phyloP scores from a whole-genome alignment of 2,888 invertebrate genomes.

The Terebella lapidaria region DNA sequence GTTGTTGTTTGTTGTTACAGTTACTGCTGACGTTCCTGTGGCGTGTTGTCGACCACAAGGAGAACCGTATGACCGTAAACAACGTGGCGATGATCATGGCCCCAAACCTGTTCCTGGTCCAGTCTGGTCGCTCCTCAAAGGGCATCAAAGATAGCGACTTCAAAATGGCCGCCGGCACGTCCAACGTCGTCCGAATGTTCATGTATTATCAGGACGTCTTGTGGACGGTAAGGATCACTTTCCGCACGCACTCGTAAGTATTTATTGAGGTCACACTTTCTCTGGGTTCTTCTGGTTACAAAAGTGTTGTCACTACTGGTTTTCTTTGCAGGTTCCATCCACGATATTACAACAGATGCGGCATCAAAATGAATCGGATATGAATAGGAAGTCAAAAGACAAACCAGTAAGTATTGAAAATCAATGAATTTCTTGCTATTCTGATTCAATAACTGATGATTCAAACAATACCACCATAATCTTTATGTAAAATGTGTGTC shows the following conservation, averaged over 20 bases:
- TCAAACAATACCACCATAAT: too few species aligned
- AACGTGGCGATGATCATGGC: conserved; percentile 93
- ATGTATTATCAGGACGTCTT: conserved; percentile 73
- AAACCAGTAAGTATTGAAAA: not conserved
- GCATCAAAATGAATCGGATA: not conserved
- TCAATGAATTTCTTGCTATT: too few species aligned
- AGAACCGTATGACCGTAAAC: conserved; percentile 84
- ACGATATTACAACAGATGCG: not conserved
- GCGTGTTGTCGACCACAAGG: conserved; percentile 64
- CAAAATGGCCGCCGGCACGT: conserved; percentile 77
- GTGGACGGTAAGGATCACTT: conserved; percentile 70
- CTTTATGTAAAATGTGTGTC: too few species aligned
- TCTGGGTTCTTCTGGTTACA: not conserved
- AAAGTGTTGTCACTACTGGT: not conserved
- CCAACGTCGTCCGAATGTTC: conserved; percentile 77
- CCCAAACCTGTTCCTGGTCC: conserved; percentile 68
- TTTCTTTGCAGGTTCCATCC: not conserved
- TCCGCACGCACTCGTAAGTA: too few species aligned
- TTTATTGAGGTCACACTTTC: too few species aligned
- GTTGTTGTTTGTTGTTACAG: too few species aligned
- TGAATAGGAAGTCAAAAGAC: not conserved
- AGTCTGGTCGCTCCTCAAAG: conserved; percentile 21
- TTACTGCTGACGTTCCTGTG: conserved; percentile 74
- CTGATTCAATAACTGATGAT: too few species aligned
- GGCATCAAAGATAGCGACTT: conserved; percentile 30